phyloP scores from a whole-genome alignment of 1,140 invertebrate genomes.

The Cotesia glomerata region DNA sequence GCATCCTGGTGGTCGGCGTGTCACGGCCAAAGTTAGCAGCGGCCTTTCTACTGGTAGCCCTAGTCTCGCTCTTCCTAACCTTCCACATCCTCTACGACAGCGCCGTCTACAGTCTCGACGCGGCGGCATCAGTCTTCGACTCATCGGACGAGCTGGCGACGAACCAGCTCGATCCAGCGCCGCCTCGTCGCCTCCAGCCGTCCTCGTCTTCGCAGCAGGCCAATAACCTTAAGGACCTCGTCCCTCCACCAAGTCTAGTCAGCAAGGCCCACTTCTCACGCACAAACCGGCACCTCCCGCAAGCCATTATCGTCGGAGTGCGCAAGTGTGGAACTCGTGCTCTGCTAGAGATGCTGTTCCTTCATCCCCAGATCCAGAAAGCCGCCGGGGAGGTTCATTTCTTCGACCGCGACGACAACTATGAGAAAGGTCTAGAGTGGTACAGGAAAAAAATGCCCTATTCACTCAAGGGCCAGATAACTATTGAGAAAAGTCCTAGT shows the following conservation, averaged over 20 bases:
- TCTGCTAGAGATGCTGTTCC: slow-evolving; percentile 90
- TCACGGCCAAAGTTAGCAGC: slow-evolving; percentile 80
- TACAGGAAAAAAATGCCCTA: slow-evolving; percentile 92
- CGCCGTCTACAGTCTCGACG: slow-evolving; percentile 79
- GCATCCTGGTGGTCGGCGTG: slow-evolving; percentile 78
- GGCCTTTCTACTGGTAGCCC: slow-evolving; percentile 76
- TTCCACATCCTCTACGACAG: slow-evolving; percentile 83
- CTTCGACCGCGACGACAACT: slow-evolving; percentile 92
- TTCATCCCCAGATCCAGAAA: slow-evolving; percentile 92
- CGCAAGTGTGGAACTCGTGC: slow-evolving; percentile 93
- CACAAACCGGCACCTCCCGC: slow-evolving; percentile 65
- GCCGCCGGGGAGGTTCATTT: slow-evolving; percentile 93
- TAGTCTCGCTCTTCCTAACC: slow-evolving; percentile 79
- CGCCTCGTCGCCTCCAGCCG: slow-evolving; percentile 18
- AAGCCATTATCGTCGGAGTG: slow-evolving; percentile 92
- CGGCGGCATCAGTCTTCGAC: slow-evolving; percentile 54
- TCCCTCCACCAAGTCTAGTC: slow-evolving; percentile 50
- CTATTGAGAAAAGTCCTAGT: slow-evolving; percentile 96
- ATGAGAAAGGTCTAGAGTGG: slow-evolving; percentile 89
- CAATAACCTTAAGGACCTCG: too few species aligned
- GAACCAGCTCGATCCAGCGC: slow-evolving; percentile 39
- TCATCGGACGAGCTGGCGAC: slow-evolving; percentile 39
- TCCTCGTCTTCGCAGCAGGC: too few species aligned
- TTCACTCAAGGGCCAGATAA: slow-evolving; percentile 87
- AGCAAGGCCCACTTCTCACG: slow-evolving; percentile 57